Evolutionary conservation across 2,113 vertebrate genomes (phyloP).

Genomic region (Phyllostomus discolor): DNA sequence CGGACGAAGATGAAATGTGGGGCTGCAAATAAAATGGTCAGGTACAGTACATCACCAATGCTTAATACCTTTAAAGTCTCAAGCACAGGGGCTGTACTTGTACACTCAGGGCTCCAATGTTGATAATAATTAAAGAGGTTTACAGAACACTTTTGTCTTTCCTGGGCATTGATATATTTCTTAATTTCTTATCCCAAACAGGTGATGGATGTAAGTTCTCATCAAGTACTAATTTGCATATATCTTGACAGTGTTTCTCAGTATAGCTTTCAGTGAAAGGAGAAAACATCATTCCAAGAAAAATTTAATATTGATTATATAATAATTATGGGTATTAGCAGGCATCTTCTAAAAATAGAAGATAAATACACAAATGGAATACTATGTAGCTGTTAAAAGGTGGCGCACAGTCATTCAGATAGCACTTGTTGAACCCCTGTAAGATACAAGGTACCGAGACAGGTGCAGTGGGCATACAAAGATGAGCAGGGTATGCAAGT

Average conservation of each 20-base stretch:
- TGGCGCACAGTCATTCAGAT: not conserved
- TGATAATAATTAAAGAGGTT: not conserved
- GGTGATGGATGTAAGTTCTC: not conserved
- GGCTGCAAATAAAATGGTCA: slow-evolving; percentile 50
- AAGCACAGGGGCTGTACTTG: not conserved
- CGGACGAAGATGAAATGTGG: slow-evolving; percentile 48
- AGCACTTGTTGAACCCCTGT: not conserved
- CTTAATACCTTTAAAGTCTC: not conserved
- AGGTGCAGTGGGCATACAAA: not conserved
- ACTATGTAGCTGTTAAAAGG: not conserved
- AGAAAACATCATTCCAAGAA: not conserved
- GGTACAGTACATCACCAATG: slow-evolving; percentile 69
- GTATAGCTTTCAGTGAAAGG: not conserved
- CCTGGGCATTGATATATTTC: not conserved
- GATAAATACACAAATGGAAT: not conserved
- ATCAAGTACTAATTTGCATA: not conserved
- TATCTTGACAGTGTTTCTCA: not conserved
- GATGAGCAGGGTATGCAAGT: not conserved
- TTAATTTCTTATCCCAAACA: not conserved
- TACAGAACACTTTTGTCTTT: not conserved
- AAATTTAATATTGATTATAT: not conserved
- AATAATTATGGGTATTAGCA: not conserved
- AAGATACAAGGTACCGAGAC: not conserved
- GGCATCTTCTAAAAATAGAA: not conserved
- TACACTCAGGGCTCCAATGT: not conserved